Base-by-base conservation (phyloP, 2,888 invertebrate genomes). In the Pandemis cinnamomeana region DNA sequence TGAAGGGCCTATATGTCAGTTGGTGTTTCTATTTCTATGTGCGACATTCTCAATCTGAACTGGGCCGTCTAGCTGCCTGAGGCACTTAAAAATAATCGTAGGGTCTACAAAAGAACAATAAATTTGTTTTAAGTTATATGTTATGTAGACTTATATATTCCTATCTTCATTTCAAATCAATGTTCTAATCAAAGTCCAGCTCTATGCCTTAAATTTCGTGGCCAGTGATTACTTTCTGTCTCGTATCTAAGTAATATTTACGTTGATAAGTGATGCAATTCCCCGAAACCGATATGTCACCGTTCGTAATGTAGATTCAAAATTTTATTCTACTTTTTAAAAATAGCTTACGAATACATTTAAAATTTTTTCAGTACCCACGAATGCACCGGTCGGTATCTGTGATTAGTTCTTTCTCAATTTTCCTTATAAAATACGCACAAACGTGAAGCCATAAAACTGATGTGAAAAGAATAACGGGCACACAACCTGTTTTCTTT, bases 401-500 rank as follows among this genome's bases (percentile, higher is more conserved):
- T 7, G 3, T 20, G 2, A 20, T 20, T 6, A 10, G 5, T 5
- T 27, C 27, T 27, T 58, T 58, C 27, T 5, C 10, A 58, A 1
- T 58, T 58, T 58, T 58, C 58, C 58, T 58, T 11, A 58, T 27
- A 6, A 27, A 58, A 55, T 55, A 8, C 7, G 5, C 27, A 27
- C 20, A 58, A 11, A 20, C 8, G 2, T 20, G 20, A 55, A 8
- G 20, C 7, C 11, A 58, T 11, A 58, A 58, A 58, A 27, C 58
- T 11, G 58, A 27, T 58, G 11, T 27, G 27, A 27, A 58, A n/a
- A 48, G n/a, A 58, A 6, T 58, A 58, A 58, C 58, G 58, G 58
- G 20, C 58, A 27, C 11, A 6, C n/a, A 67, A 58, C 62, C 41
- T 20, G 68, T 63, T 72, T 7, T 41, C 55, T 41, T 51, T 20